These are phyloP conservation scores for Tapirus terrestris DNA, from an alignment of 2,113 vertebrate genomes.

Conservation along the genomic window DNA sequence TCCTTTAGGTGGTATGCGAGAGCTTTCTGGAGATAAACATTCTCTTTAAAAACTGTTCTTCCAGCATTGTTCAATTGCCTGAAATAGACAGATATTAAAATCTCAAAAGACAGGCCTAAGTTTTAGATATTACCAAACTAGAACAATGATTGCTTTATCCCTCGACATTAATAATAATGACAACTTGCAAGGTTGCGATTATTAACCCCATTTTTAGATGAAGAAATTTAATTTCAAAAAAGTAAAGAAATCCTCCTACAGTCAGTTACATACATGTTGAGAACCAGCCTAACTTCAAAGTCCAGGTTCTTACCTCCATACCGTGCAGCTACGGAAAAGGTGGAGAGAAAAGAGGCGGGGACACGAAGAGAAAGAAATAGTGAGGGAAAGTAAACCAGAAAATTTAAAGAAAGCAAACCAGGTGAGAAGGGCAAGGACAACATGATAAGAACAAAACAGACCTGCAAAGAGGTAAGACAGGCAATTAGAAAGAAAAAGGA, in stretches of 20 bases:
- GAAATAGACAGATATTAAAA: conserved; percentile 56
- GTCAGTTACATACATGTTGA: not conserved
- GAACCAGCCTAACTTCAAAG: conserved; percentile 43
- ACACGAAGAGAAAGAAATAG: conserved; percentile 25
- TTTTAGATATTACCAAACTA: conserved; percentile 23
- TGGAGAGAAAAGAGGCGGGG: not conserved
- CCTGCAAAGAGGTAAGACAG: not conserved
- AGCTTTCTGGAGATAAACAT: conserved; percentile 86
- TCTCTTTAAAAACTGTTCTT: conserved; percentile 90
- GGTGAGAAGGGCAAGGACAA: not conserved
- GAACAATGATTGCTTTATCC: not conserved
- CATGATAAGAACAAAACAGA: conserved; percentile 1
- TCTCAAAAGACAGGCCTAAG: conserved; percentile 22
- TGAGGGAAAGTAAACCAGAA: not conserved
- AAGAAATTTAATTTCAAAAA: conserved; percentile 55
- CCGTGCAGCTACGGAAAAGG: not conserved
- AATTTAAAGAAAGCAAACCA: not conserved
- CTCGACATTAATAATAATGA: not conserved
- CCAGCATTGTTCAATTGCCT: conserved; percentile 90
- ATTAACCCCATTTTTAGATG: conserved; percentile 10
- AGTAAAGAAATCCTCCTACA: conserved; percentile 2
- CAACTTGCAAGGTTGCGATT: not conserved
- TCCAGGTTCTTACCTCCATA: not conserved
- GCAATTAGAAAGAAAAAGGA: not conserved
- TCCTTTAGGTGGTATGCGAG: conserved; percentile 88